Percentiles rank a stretch among this genome's conserved stretches.
Conservation (phyloP, 2,797 vertebrate genomes). For the Decapterus maruadsi region DNA sequence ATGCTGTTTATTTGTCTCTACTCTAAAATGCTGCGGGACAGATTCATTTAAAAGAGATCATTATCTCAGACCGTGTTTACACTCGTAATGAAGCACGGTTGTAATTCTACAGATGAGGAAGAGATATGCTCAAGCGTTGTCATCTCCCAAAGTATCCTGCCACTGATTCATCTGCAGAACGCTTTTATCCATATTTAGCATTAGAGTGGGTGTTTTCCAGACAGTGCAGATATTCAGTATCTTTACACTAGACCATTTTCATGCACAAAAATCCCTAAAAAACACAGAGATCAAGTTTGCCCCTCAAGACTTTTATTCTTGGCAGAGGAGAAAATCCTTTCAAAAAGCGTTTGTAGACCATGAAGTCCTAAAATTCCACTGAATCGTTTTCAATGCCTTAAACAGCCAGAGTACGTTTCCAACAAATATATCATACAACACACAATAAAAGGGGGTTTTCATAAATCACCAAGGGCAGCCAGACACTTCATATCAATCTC, state of each 20-base stretch:
- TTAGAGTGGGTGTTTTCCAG: not conserved
- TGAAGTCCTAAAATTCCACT: constrained; percentile 6
- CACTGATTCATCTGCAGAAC: constrained; percentile 7
- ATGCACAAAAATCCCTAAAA: constrained; percentile 3
- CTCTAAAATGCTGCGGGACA: not conserved
- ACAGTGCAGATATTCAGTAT: not conserved
- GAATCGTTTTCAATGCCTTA: constrained; percentile 2
- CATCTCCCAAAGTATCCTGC: not conserved
- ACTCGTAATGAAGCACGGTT: not conserved
- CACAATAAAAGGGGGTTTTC: not conserved
- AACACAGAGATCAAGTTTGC: constrained; percentile 17
- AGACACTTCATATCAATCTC: not conserved
- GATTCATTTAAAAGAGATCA: not conserved
- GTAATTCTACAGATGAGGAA: not conserved
- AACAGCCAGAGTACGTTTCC: constrained; percentile 2
- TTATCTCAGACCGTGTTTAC: not conserved
- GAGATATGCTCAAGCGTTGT: not conserved
- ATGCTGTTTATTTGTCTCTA: not conserved
- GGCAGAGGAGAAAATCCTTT: constrained; percentile 34
- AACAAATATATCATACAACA: not conserved
- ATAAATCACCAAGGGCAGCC: constrained; percentile 8
- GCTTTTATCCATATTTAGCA: not conserved
- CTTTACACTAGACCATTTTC: not conserved
- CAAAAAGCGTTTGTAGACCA: constrained; percentile 13
- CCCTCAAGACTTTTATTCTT: constrained; percentile 31